phyloP scores from a whole-genome alignment of 2,797 vertebrate genomes.

The Spheniscus humboldti region DNA sequence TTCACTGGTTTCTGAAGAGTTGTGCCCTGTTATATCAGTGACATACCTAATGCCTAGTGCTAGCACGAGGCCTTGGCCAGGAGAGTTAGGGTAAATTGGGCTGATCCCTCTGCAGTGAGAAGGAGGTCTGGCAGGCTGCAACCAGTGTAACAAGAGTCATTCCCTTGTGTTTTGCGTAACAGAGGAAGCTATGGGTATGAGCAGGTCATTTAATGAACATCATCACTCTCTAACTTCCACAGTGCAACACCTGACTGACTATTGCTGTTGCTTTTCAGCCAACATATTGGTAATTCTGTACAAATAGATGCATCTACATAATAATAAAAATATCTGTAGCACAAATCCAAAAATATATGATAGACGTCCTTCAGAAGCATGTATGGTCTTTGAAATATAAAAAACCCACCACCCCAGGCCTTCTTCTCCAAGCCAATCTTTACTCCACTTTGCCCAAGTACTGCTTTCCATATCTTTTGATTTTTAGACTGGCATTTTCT shows the following conservation, averaged over 20 bases:
- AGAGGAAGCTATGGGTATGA: not conserved
- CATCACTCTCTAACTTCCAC: not conserved
- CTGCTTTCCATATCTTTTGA: not conserved
- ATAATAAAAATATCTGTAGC: not conserved
- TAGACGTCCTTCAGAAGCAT: not conserved
- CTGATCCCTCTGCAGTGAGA: not conserved
- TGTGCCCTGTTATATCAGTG: not conserved
- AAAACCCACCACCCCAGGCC: not conserved
- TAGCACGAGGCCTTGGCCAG: not conserved
- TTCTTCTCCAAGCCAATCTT: not conserved
- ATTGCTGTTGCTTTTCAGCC: not conserved
- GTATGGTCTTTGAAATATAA: not conserved
- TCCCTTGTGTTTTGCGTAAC: not conserved
- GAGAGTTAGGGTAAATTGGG: not conserved
- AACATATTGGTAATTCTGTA: not conserved
- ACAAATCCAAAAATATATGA: not conserved
- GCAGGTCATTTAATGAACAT: not conserved
- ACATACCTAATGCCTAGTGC: not conserved
- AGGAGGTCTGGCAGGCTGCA: not conserved
- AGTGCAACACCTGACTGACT: not conserved
- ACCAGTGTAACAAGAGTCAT: rapidly evolving
- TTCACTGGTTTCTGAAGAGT: not conserved
- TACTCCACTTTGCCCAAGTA: not conserved
- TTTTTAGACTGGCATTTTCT: not conserved
- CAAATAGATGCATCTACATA: not conserved